These are phyloP conservation scores for Hoplodrina ambigua DNA, from an alignment of 2,888 invertebrate genomes.

Conservation along the genomic window DNA sequence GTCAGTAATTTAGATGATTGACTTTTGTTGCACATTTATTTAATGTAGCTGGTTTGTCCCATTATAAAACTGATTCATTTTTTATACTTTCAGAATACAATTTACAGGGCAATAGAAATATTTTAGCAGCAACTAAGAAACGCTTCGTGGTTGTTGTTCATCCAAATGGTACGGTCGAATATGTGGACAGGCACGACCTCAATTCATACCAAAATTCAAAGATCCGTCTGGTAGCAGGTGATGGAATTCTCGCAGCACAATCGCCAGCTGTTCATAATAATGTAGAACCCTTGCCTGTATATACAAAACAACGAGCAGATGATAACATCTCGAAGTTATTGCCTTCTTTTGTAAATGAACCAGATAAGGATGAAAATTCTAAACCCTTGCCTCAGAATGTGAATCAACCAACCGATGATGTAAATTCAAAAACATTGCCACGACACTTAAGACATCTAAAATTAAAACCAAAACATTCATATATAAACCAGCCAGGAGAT, in stretches of 20 bases:
- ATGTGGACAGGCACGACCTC: slow-evolving; percentile 68
- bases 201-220: slow-evolving; percentile 65
- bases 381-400: not conserved
- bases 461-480: not conserved
- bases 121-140: slow-evolving; percentile 59
- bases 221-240: slow-evolving; percentile 26
- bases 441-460: not conserved
- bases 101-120: slow-evolving; percentile 38
- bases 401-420: not conserved
- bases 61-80: not conserved
- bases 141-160: slow-evolving; percentile 73
- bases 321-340: not conserved
- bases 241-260: not conserved
- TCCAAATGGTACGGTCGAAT: slow-evolving; percentile 73
- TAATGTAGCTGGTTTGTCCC: not conserved
- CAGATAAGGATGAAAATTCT: not conserved
- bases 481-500: not conserved
- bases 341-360: not conserved
- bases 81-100: slow-evolving; percentile 39
- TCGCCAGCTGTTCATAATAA: not conserved
- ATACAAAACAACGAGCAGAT: not conserved
- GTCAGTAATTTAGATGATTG: too few relatives aligned
- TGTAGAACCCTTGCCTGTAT: not conserved
- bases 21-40: not conserved
- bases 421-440: not conserved